phyloP scores from a whole-genome alignment of 2,797 vertebrate species.

The Micropoecilia bifurca region DNA sequence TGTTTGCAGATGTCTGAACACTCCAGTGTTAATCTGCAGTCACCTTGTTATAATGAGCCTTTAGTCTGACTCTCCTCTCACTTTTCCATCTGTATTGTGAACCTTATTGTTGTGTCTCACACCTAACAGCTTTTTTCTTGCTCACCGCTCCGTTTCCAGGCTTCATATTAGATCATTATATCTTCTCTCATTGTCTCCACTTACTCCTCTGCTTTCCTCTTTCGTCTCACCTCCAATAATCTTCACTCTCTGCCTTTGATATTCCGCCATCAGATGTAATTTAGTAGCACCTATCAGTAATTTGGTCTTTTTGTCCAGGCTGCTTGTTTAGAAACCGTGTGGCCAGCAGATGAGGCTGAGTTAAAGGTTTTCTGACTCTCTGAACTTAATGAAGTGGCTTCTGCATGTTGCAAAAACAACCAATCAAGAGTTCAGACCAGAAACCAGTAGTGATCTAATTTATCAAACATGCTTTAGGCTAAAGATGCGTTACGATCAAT shows the following conservation, averaged over 20 bases:
- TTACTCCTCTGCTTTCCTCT: not conserved
- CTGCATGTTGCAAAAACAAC: not conserved
- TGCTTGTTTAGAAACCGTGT: not conserved
- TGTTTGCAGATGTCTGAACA: slow-evolving; percentile 49
- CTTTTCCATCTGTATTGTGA: slow-evolving; percentile 21
- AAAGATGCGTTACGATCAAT: not conserved
- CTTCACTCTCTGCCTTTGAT: slow-evolving; percentile 8
- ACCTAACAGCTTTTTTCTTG: not conserved
- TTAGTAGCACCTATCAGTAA: not conserved
- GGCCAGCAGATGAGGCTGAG: not conserved
- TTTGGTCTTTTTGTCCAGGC: not conserved
- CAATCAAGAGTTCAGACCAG: not conserved
- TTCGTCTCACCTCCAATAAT: slow-evolving; percentile 2
- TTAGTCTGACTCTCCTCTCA: slow-evolving; percentile 24
- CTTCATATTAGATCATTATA: slow-evolving; percentile 9
- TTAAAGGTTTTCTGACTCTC: not conserved
- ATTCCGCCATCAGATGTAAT: not conserved
- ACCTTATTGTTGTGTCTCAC: slow-evolving; percentile 13
- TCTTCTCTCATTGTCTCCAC: not conserved
- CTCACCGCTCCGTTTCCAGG: not conserved
- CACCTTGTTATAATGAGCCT: slow-evolving; percentile 38
- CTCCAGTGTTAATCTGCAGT: slow-evolving; percentile 42
- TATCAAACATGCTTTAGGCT: not conserved
- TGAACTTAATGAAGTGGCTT: not conserved
- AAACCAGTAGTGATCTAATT: not conserved